These are phyloP conservation scores for Crotalus helleri DNA, from an alignment of 2,113 vertebrate species.

Conservation along the genomic window DNA sequence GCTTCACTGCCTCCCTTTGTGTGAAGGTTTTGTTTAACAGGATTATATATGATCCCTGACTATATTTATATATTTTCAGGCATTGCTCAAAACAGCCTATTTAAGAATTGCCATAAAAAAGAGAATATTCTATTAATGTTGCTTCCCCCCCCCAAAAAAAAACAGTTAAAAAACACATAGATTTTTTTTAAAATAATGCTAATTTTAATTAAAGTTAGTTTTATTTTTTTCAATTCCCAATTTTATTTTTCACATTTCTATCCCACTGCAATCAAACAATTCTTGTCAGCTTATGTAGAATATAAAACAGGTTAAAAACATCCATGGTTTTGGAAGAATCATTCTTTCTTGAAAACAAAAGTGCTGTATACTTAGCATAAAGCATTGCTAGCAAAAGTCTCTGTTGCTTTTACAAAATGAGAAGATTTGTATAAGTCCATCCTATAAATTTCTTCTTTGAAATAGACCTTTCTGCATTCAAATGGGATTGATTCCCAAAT, in stretches of 20 bases:
- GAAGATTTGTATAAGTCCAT: background rate
- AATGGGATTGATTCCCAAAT: background rate
- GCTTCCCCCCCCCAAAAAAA: background rate
- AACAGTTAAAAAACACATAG: no score
- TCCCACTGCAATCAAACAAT: background rate
- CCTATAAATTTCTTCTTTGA: background rate
- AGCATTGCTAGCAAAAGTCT: background rate
- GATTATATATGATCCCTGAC: background rate
- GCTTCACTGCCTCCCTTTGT: background rate
- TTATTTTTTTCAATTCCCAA: background rate
- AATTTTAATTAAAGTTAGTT: background rate
- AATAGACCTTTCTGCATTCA: background rate
- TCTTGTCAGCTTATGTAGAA: background rate
- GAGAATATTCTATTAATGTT: background rate
- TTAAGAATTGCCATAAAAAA: background rate
- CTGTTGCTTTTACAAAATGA: background rate
- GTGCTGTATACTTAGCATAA: background rate
- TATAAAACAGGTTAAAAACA: background rate
- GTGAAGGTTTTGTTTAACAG: background rate
- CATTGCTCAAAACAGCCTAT: background rate
- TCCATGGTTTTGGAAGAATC: background rate
- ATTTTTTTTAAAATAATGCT: background rate
- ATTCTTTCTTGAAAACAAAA: background rate
- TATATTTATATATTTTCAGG: background rate
- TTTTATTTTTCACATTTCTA: background rate